Conservation (phyloP, 2,888 invertebrate genomes). For the Eutolmus rufibarbis region DNA sequence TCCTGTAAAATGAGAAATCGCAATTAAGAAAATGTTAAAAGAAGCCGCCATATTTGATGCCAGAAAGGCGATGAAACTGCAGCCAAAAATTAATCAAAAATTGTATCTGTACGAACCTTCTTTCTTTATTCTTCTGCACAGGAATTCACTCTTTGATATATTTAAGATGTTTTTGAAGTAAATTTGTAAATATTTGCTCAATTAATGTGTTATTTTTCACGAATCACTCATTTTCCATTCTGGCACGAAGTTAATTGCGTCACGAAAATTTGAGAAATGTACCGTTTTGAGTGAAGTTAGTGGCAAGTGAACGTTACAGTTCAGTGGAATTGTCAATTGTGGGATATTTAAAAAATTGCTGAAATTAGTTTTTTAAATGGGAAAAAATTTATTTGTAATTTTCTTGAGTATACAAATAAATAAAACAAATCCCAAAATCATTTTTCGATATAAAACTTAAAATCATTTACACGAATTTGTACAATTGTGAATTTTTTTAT, state of each 20-base stretch:
- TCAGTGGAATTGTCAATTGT: background rate
- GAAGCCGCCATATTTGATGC: slow-evolving; percentile 18
- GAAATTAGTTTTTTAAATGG: background rate
- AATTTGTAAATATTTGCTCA: background rate
- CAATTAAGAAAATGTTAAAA: background rate
- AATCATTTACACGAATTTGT: background rate
- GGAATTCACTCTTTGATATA: background rate
- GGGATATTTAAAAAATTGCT: background rate
- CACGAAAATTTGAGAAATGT: background rate
- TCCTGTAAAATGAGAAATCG: background rate
- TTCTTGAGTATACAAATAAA: background rate
- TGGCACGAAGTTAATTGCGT: background rate
- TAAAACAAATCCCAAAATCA: background rate
- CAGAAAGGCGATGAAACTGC: background rate
- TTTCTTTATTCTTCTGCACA: background rate
- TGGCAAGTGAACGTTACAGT: background rate
- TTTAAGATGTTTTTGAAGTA: background rate
- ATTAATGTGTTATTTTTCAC: background rate
- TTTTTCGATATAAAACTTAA: background rate
- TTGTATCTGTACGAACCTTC: background rate
- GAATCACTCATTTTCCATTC: background rate
- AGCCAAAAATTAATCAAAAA: background rate
- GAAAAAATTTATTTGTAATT: too few relatives aligned
- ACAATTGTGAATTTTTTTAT: background rate
- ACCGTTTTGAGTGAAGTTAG: background rate